Evolutionary conservation across 1,140 invertebrate species (phyloP).

Genomic region (Euura lappo): DNA sequence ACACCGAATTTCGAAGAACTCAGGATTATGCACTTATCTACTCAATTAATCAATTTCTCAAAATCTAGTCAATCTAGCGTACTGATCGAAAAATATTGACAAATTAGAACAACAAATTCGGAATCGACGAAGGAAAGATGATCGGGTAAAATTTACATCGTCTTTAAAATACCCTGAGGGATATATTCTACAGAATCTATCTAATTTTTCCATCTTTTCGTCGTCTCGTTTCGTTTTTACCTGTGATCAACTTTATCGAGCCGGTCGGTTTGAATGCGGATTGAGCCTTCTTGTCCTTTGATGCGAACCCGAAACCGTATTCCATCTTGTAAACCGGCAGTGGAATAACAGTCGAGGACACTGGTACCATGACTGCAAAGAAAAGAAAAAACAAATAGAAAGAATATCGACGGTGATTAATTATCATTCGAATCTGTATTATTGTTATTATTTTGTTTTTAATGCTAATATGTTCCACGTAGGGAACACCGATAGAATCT

Average conservation of each 20-base stretch:
- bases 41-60: too few species aligned
- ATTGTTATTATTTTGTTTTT: too few species aligned
- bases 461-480: too few species aligned
- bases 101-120: background rate
- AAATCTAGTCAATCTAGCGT: background rate
- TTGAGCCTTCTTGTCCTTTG: conserved; percentile 48
- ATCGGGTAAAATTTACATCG: background rate
- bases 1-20: too few species aligned
- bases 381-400: conserved; percentile 21
- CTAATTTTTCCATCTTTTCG: too few species aligned
- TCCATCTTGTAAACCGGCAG: conserved; percentile 65
- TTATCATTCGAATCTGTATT: too few species aligned
- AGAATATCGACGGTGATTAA: too few species aligned
- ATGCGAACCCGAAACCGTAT: conserved; percentile 42
- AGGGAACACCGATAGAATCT: too few species aligned
- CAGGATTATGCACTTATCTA: too few species aligned
- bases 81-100: background rate
- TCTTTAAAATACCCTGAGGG: too few species aligned
- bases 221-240: conserved; percentile 29
- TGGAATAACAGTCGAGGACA: conserved; percentile 71
- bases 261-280: conserved; percentile 48
- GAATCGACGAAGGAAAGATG: background rate
- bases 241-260: conserved; percentile 52
- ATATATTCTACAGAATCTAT: background rate
- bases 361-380: conserved; percentile 64